Evolutionary conservation across 2,113 vertebrate genomes (phyloP).

Genomic region (Myiozetetes cayanensis): DNA sequence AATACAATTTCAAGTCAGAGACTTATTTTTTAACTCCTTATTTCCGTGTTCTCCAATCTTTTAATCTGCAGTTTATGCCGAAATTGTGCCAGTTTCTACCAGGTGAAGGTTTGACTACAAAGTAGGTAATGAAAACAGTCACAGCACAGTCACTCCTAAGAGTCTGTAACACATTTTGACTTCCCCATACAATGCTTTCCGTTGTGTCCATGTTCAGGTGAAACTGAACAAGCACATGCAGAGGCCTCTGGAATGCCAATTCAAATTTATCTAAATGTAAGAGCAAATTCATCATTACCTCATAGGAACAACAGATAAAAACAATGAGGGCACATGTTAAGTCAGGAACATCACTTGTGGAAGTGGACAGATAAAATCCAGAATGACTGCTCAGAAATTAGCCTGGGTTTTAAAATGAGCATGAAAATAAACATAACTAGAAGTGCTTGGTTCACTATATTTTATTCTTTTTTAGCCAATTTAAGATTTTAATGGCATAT

Average conservation of each 20-base stretch:
- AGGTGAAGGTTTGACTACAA: background rate
- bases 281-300: background rate
- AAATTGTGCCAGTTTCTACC: background rate
- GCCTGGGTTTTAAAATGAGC: background rate
- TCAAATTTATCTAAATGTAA: background rate
- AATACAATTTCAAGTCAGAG: background rate
- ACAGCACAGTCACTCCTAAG: background rate
- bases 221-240: background rate
- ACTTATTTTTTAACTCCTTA: background rate
- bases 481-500: background rate
- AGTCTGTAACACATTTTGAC: background rate
- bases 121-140: background rate
- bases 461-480: background rate
- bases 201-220: background rate
- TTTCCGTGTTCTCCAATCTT: background rate
- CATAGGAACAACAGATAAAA: background rate
- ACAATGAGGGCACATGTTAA: background rate
- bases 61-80: background rate
- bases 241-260: accelerated
- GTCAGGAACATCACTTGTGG: background rate
- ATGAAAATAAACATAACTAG: background rate
- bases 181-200: background rate
- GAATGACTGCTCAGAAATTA: background rate
- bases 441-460: background rate
- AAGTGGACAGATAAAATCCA: background rate